These are phyloP conservation scores for Cataglyphis albicans DNA, from an alignment of 2,888 invertebrate species.

Conservation along the genomic window DNA sequence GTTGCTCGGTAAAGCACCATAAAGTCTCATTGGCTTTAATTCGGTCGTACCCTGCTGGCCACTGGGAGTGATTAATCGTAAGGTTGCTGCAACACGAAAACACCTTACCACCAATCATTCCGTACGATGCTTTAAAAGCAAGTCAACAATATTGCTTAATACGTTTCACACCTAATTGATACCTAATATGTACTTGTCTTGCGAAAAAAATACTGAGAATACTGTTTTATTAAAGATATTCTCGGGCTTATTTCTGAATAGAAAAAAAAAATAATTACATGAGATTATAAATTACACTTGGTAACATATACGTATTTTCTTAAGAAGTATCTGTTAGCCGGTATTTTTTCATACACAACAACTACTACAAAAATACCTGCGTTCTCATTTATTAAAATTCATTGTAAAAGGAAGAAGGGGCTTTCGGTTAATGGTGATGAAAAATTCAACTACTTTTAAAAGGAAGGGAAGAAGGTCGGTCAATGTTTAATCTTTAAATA, in stretches of 20 bases:
- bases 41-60: slow-evolving; percentile 63
- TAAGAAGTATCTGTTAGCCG: neutral
- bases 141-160: slow-evolving; percentile 48
- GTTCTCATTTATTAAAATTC: slow-evolving; percentile 42
- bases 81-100: slow-evolving; percentile 55
- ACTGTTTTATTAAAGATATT: neutral
- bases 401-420: slow-evolving; percentile 22
- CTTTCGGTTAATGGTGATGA: slow-evolving; percentile 40
- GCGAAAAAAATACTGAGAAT: neutral
- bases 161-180: slow-evolving; percentile 11
- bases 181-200: too few relatives aligned
- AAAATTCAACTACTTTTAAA: slow-evolving; percentile 44
- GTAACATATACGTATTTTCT: neutral
- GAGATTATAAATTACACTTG: neutral
- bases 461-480: slow-evolving; percentile 36
- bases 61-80: slow-evolving; percentile 71
- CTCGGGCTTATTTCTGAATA: neutral
- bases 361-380: slow-evolving; percentile 8
- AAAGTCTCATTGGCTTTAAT: slow-evolving; percentile 74
- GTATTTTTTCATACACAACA: neutral
- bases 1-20: slow-evolving; percentile 48
- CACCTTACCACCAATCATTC: slow-evolving; percentile 51
- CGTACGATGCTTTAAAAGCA: slow-evolving; percentile 43
- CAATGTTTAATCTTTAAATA: slow-evolving; percentile 52
- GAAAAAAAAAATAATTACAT: neutral